Base-by-base conservation (phyloP, 1,140 invertebrate genomes). In the Drosophila yakuba region DNA sequence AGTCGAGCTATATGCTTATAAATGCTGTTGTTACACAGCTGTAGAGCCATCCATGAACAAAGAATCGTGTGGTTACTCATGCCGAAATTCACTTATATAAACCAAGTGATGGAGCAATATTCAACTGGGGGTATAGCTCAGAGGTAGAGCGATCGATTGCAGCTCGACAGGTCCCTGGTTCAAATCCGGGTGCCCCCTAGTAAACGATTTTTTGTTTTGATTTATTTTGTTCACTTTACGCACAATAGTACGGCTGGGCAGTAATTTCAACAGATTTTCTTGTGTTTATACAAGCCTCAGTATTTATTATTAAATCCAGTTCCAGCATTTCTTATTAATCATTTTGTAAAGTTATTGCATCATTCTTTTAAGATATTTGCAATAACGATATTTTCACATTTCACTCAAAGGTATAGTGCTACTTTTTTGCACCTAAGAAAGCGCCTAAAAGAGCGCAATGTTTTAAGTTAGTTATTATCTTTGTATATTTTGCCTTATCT, bases 151-250 rank as follows among this genome's bases (percentile, higher is more conserved):
- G 96, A 96, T 96, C 95, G 96, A 96, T 96, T 96, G 95, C 96
- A 96, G 95, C 97, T 97, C 96, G 96, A 96, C 95, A 96, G 96
- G 96, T 97, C 96, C 95, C 96, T 94, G 96, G 96, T 97, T 97
- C 96, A 96, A 97, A 96, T 96, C 96, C 96, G 96, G 96, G 96
- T 97, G 96, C 95, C 96, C 96, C 96, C 96, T 96, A 17, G n/a
- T 39, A 17, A 10, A 1, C 43, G 5, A 11, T 14, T n/a, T 20
- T 6, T 36, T 1, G 15, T 0, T n/a, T 6, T 11, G 1, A 14
- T 5, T 4, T 10, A 20, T 45, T 44, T 44, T 14, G 23, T 12
- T 4, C 0, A 36, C 3, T 3, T 12, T 7, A 25, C 3, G 12
- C 3, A 4, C 4, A 12, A 11, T 14, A 2, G 3, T 39, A 11